A percentile compares a stretch with the other conserved stretches of the same genome.
phyloP scores from a whole-genome alignment of 2,797 vertebrate species.

The Diglossa cyanea region DNA sequence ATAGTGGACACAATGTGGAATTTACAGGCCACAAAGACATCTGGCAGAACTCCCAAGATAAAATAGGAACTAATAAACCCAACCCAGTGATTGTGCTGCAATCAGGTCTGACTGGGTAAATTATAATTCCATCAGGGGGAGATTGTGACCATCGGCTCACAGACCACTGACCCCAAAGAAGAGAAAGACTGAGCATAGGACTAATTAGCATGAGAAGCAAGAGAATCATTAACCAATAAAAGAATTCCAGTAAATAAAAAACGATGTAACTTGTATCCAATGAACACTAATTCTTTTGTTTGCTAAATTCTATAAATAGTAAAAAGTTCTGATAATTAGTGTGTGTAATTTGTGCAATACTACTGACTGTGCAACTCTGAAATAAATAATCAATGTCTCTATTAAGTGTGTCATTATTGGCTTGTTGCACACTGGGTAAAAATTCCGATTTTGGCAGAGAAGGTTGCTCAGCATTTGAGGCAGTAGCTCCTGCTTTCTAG shows the following conservation, averaged over 20 bases:
- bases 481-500: neutral
- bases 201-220: neutral
- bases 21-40: neutral
- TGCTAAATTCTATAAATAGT: neutral
- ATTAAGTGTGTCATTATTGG: neutral
- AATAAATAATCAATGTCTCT: neutral
- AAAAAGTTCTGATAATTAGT: neutral
- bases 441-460: neutral
- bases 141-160: neutral
- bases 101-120: neutral
- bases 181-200: neutral
- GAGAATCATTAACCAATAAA: neutral
- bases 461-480: neutral
- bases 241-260: neutral
- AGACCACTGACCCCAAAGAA: fast-evolving
- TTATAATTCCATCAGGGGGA: neutral
- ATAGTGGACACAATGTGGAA: neutral
- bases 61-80: neutral
- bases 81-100: neutral
- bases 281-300: neutral
- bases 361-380: neutral
- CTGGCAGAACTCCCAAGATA: neutral
- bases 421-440: neutral
- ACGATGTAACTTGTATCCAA: neutral
- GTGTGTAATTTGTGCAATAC: neutral